Conservation (phyloP, 2,113 vertebrate genomes). For the Oncorhynchus mykiss region DNA sequence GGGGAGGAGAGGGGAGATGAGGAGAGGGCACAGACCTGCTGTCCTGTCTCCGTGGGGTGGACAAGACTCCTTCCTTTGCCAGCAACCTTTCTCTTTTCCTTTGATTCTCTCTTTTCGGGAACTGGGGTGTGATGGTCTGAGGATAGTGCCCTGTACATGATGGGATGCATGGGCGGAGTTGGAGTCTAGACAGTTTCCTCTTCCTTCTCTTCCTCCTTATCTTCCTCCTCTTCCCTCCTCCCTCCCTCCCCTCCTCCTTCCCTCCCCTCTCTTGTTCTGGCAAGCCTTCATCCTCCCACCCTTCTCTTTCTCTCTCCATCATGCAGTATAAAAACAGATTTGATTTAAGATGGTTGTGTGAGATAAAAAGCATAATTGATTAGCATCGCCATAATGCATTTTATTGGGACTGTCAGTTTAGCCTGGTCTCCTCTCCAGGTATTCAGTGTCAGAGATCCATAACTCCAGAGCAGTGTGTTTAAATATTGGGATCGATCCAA, state of each 20-base stretch:
- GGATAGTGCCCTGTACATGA: no score
- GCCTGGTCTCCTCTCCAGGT: neutral
- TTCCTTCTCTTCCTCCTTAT: neutral
- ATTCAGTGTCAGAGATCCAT: constrained; percentile 12
- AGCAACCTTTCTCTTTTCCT: neutral
- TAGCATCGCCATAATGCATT: no score
- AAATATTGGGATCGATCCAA: constrained; percentile 32
- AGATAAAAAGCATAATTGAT: neutral
- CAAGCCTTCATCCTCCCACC: neutral
- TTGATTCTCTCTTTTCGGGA: neutral
- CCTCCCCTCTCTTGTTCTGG: neutral
- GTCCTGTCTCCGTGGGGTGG: constrained; percentile 2
- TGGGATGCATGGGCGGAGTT: no score
- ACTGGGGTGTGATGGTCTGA: neutral
- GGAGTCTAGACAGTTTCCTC: neutral
- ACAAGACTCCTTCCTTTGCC: neutral
- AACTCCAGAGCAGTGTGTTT: constrained; percentile 22
- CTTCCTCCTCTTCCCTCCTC: neutral
- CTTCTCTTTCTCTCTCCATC: neutral
- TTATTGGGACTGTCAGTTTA: neutral
- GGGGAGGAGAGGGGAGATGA: neutral
- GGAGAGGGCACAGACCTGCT: constrained; percentile 9
- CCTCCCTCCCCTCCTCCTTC: neutral
- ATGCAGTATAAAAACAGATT: neutral
- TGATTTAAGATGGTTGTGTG: neutral